These are phyloP conservation scores for Clinocottus analis DNA, from an alignment of 2,113 vertebrate species.

Conservation along the genomic window DNA sequence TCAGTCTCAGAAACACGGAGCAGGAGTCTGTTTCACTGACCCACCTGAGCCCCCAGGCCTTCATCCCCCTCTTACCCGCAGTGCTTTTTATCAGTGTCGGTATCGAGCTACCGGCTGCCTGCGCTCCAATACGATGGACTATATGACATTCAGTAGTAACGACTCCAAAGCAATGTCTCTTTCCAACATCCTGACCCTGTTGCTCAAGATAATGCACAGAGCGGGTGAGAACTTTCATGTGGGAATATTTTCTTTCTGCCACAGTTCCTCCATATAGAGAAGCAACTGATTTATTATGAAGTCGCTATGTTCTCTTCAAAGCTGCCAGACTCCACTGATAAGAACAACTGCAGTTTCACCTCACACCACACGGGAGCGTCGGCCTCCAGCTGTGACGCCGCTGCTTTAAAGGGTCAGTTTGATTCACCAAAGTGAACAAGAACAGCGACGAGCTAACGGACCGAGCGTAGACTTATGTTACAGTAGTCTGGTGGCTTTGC, in stretches of 20 bases:
- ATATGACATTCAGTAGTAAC: not conserved
- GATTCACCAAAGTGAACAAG: not conserved
- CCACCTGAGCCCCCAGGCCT: not conserved
- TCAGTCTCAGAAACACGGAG: not conserved
- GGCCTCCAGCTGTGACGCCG: not conserved
- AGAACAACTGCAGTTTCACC: not conserved
- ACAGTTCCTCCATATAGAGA: not conserved
- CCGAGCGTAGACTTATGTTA: not conserved
- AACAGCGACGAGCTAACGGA: not conserved
- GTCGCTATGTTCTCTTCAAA: not conserved
- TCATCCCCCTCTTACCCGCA: not conserved
- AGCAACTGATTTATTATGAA: not conserved
- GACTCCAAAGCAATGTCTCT: not conserved
- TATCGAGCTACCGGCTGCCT: not conserved
- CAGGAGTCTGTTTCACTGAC: not conserved
- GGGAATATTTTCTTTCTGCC: not conserved
- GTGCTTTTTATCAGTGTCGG: not conserved
- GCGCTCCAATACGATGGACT: not conserved
- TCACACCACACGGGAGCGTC: not conserved
- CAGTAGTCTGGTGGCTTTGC: not conserved
- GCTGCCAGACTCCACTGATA: not conserved
- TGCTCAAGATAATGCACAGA: not conserved
- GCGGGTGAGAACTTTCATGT: not conserved
- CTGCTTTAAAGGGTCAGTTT: not conserved
- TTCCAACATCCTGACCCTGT: not conserved